Conservation (phyloP, 2,113 vertebrate genomes). For the Regulus satrapa region DNA sequence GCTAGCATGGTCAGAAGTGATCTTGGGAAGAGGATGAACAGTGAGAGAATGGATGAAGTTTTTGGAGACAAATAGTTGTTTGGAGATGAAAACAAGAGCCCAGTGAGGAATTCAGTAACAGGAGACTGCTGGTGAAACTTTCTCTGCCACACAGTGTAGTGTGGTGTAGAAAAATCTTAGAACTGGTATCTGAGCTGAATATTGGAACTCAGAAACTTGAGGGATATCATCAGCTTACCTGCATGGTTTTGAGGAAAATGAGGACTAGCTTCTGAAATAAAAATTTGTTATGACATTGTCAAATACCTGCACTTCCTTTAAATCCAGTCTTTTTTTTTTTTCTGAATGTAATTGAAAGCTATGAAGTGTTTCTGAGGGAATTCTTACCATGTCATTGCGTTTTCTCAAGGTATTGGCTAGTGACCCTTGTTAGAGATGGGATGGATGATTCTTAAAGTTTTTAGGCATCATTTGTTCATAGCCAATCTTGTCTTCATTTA, state of each 20-base stretch:
- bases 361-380: background rate
- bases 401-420: background rate
- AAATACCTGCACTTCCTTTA: background rate
- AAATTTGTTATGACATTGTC: background rate
- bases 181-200: background rate
- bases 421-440: background rate
- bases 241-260: background rate
- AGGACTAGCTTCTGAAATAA: background rate
- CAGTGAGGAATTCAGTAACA: background rate
- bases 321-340: background rate
- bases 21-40: background rate
- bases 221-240: background rate
- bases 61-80: background rate
- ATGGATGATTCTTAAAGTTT: background rate
- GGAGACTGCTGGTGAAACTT: background rate
- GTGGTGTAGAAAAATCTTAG: background rate
- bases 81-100: background rate
- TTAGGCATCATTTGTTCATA: background rate
- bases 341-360: background rate
- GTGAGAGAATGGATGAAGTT: background rate
- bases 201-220: background rate
- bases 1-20: background rate
- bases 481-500: background rate
- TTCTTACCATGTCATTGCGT: background rate
- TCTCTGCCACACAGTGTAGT: background rate